A percentile compares a stretch with the other conserved stretches of the same genome.
phyloP scores from a whole-genome alignment of 2,888 invertebrate genomes.

The Leptopilina myrica region DNA sequence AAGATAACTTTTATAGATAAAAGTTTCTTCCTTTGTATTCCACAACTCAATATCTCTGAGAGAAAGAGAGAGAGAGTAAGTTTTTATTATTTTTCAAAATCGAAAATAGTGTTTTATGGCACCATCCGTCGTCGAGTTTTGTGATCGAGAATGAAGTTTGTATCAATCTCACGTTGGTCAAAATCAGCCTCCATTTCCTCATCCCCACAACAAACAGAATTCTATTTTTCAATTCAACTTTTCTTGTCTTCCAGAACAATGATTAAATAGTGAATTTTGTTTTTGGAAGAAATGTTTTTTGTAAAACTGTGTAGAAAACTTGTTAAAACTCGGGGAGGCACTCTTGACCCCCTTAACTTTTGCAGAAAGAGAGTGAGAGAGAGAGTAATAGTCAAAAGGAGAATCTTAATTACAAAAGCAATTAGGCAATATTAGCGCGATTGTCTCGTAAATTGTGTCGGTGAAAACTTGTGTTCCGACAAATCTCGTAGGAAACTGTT shows the following conservation, averaged over 20 bases:
- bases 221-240: neutral
- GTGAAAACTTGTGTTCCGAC: constrained; percentile 3
- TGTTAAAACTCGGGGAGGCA: too few relatives aligned
- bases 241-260: neutral
- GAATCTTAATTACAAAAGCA: constrained; percentile 17
- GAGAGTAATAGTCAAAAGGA: constrained; percentile 5
- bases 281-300: neutral
- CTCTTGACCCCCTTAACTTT: neutral
- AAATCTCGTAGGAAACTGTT: constrained; percentile 22
- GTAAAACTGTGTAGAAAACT: neutral
- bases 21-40: constrained; percentile 48
- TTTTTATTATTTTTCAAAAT: constrained; percentile 53
- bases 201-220: neutral
- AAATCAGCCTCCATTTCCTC: constrained; percentile 4
- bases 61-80: constrained; percentile 46
- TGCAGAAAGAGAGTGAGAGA: too few relatives aligned
- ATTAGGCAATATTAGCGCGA: constrained; percentile 20
- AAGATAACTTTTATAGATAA: constrained; percentile 11
- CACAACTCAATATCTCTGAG: constrained; percentile 38
- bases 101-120: constrained; percentile 15
- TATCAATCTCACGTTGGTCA: constrained; percentile 18
- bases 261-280: neutral
- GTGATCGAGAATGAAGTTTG: constrained; percentile 13
- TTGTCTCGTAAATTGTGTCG: constrained; percentile 33
- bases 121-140: constrained; percentile 2